Percentiles rank a stretch among this genome's conserved stretches.
Evolutionary conservation across 1,140 invertebrate genomes (phyloP).

Genomic region (Drosophila tristis): DNA sequence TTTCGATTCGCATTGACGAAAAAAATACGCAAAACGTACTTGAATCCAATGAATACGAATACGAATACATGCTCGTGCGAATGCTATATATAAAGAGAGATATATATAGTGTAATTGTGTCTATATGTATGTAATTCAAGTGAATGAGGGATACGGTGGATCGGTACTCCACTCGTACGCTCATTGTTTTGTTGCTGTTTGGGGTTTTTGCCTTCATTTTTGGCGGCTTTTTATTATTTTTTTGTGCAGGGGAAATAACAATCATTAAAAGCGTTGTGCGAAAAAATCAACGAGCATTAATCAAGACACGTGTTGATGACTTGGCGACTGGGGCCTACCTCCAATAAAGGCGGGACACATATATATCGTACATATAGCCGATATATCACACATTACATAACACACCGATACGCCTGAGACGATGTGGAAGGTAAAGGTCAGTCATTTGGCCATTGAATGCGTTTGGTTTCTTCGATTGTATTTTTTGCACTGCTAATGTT

Average conservation of each 20-base stretch:
- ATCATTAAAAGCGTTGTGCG: constrained; percentile 38
- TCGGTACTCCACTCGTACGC: constrained; percentile 12
- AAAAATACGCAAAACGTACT: constrained; percentile 61
- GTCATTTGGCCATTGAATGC: constrained; percentile 2
- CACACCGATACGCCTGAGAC: not conserved
- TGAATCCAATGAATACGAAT: constrained; percentile 35
- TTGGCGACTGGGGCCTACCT: not conserved
- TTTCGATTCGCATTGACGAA: constrained; percentile 72
- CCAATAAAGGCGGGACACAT: not conserved
- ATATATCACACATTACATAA: constrained; percentile 48
- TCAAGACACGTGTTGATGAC: constrained; percentile 59
- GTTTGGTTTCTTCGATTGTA: not conserved
- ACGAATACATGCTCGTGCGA: not conserved
- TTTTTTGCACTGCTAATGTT: constrained; percentile 17
- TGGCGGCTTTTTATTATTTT: constrained; percentile 43
- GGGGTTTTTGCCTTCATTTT: constrained; percentile 58
- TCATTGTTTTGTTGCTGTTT: constrained; percentile 24
- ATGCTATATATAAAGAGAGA: constrained; percentile 6
- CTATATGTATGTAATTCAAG: constrained; percentile 23
- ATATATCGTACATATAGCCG: constrained; percentile 1
- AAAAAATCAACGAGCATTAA: constrained; percentile 52
- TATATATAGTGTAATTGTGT: constrained; percentile 7
- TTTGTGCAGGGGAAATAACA: constrained; percentile 40
- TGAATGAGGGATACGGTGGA: not conserved
- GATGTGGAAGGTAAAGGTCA: constrained; percentile 55